A percentile compares a stretch with the other conserved stretches of the same genome.
Evolutionary conservation across 2,888 invertebrate genomes (phyloP).

Genomic region (Drosophila incognita): DNA sequence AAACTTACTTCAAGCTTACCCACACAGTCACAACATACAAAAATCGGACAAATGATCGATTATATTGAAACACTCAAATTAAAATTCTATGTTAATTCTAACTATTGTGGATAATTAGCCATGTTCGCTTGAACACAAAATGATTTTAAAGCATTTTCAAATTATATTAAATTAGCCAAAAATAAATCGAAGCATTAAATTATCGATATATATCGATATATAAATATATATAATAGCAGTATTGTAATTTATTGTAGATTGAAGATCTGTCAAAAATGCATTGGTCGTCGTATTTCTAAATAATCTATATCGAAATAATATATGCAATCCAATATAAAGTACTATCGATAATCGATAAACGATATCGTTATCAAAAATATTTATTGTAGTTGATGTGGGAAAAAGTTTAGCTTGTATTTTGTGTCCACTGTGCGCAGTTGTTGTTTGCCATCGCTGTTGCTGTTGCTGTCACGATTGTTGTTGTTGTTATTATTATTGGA

Average conservation of each 20-base stretch:
- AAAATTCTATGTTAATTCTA: not conserved
- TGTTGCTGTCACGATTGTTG: conserved; percentile 14
- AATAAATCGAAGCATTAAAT: not conserved
- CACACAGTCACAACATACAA: not conserved
- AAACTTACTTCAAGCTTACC: not conserved
- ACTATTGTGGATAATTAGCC: not conserved
- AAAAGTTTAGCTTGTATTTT: not conserved
- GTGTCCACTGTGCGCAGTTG: conserved; percentile 31
- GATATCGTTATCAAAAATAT: not conserved
- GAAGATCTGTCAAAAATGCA: not conserved
- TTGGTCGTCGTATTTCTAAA: not conserved
- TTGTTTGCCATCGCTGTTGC: conserved; percentile 14
- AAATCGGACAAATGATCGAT: not conserved
- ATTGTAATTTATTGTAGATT: not conserved
- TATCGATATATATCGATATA: not conserved
- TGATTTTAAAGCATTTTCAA: not conserved
- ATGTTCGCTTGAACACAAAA: not conserved
- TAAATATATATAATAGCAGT: not conserved
- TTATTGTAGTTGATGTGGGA: not conserved
- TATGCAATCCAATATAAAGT: not conserved
- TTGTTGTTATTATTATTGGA: conserved; percentile 55
- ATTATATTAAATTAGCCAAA: not conserved
- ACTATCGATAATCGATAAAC: not conserved
- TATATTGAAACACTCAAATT: not conserved
- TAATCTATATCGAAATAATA: not conserved